phyloP scores from a whole-genome alignment of 2,797 vertebrate genomes.

The Ptychadena robeensis region DNA sequence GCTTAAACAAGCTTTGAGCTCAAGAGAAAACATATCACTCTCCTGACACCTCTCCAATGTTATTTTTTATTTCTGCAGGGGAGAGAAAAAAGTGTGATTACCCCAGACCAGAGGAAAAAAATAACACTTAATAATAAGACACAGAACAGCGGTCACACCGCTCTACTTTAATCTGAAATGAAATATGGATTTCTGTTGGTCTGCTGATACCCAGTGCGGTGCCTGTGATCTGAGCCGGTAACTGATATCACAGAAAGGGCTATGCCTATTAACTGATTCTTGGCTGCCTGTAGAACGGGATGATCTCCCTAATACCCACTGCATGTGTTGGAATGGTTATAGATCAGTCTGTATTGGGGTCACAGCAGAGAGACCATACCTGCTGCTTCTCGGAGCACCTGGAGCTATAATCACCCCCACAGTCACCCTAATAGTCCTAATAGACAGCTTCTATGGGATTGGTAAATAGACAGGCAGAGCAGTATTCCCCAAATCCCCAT shows the following conservation, averaged over 20 bases:
- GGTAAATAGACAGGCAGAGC: too few relatives aligned
- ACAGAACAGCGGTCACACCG: conserved; percentile 58
- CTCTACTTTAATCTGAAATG: conserved; percentile 57
- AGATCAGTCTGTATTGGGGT: too few relatives aligned
- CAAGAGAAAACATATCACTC: conserved; percentile 54
- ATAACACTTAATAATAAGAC: conserved; percentile 56
- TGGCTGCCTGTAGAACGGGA: neutral
- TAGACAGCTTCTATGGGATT: too few relatives aligned
- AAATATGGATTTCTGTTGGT: conserved; percentile 59
- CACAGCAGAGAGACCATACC: too few relatives aligned
- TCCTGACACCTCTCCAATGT: conserved; percentile 48
- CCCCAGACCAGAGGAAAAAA: conserved; percentile 47
- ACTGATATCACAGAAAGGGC: conserved; percentile 12
- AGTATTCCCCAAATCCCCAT: too few relatives aligned
- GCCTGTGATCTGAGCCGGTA: conserved; percentile 15
- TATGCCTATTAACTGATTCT: conserved; percentile 24
- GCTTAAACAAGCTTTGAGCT: conserved; percentile 52
- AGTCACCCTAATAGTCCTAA: too few relatives aligned
- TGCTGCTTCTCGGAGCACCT: too few relatives aligned
- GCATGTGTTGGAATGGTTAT: too few relatives aligned
- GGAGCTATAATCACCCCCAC: too few relatives aligned
- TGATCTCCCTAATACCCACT: neutral
- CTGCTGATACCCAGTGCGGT: conserved; percentile 17
- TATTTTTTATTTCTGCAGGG: conserved; percentile 51
- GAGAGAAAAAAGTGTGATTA: conserved; percentile 52